A percentile compares a stretch with the other conserved stretches of the same genome.
Conservation (phyloP, 2,797 vertebrate species). For the Antennarius maculatus region DNA sequence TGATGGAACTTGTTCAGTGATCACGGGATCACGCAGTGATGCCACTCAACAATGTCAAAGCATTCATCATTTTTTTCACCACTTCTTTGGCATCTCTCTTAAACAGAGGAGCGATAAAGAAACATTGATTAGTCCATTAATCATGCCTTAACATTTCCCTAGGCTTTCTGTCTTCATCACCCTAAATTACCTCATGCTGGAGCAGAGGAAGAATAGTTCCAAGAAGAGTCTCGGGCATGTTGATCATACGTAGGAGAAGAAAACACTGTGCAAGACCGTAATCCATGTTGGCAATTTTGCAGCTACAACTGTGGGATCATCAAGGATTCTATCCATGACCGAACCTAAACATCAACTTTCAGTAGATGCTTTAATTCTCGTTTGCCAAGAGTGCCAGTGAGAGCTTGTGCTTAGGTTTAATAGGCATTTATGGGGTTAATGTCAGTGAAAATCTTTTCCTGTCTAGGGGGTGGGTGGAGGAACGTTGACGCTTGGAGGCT, state of each 20-base stretch:
- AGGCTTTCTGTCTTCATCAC: conserved; percentile 55
- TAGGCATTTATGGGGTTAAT: conserved; percentile 79
- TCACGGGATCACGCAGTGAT: conserved; percentile 33
- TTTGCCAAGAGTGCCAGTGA: not conserved
- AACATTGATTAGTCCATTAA: conserved; percentile 58
- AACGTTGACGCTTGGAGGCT: conserved; percentile 73
- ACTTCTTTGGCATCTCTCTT: conserved; percentile 28
- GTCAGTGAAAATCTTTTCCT: conserved; percentile 77
- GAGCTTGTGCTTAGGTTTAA: conserved; percentile 28
- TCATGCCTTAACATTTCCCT: conserved; percentile 49
- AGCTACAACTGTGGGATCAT: conserved; percentile 33
- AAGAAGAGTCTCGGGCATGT: conserved; percentile 17
- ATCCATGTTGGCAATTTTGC: conserved; percentile 32
- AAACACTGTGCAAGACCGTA: conserved; percentile 25
- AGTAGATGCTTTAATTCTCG: conserved; percentile 8
- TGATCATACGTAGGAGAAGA: conserved; percentile 24
- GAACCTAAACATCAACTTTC: conserved; percentile 6
- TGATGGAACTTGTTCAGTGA: conserved; percentile 9
- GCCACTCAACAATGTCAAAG: conserved; percentile 40
- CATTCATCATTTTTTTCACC: conserved; percentile 45
- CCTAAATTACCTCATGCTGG: conserved; percentile 59
- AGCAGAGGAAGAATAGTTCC: conserved; percentile 18
- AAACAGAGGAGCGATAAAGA: conserved; percentile 43
- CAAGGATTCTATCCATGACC: conserved; percentile 22
- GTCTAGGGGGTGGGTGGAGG: conserved; percentile 78